Conservation (phyloP, 2,113 vertebrate genomes). For the human (Homo sapiens) region GRCh38 chr19:3144001-3144500, state of each 20-base stretch:
- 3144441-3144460: fast-evolving
- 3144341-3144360: neutral
- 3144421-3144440: neutral
- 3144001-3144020: too few species aligned
- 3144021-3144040: too few species aligned
- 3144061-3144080: too few species aligned
- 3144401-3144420: neutral
- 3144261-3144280: fast-evolving
- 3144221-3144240: fast-evolving
- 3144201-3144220: neutral
- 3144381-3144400: neutral
- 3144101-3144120: too few species aligned
- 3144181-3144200: neutral
- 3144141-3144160: fast-evolving
- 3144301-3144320: neutral
- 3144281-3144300: neutral
- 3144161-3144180: neutral
- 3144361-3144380: fast-evolving
- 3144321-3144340: fast-evolving
- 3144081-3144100: too few species aligned
- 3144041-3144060: fast-evolving
- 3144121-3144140: too few species aligned
- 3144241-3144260: neutral
- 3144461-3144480: neutral
- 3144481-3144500: neutral